These are phyloP conservation scores for Petrocephalus zakoni DNA, from an alignment of 2,113 vertebrate species.

Conservation along the genomic window DNA sequence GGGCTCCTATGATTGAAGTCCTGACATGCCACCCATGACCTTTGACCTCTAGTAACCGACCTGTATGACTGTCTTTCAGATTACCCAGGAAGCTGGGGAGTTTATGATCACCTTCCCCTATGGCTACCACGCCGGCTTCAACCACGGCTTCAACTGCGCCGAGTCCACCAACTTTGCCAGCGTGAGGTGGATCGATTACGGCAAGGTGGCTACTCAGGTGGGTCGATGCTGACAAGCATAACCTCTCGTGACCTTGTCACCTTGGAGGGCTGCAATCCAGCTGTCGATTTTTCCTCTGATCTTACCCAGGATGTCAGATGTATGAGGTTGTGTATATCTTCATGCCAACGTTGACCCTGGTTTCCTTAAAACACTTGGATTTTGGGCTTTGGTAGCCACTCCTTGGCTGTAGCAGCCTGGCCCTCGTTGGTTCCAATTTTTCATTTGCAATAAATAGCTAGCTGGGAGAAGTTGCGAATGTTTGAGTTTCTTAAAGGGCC, in stretches of 20 bases:
- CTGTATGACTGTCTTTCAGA: slow-evolving; percentile 55
- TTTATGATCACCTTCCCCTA: slow-evolving; percentile 98
- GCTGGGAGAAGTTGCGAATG: background rate
- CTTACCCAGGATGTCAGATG: background rate
- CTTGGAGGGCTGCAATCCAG: background rate
- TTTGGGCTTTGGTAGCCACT: background rate
- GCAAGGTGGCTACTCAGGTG: slow-evolving; percentile 82
- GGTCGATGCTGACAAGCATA: slow-evolving; percentile 18
- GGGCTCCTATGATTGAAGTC: background rate
- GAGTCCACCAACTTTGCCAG: slow-evolving; percentile 97
- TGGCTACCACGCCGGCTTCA: slow-evolving; percentile 96
- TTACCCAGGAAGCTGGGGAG: slow-evolving; percentile 93
- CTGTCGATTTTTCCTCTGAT: background rate
- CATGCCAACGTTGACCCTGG: background rate
- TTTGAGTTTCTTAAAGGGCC: background rate
- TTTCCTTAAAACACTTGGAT: background rate
- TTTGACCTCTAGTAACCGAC: background rate
- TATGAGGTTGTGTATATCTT: background rate
- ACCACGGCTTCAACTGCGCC: slow-evolving; percentile 97
- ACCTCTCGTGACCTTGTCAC: background rate
- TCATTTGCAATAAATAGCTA: background rate
- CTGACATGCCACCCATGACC: background rate
- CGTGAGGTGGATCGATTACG: slow-evolving; percentile 95
- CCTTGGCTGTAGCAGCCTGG: background rate
- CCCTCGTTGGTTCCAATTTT: background rate